A percentile compares a stretch with the other conserved stretches of the same genome.
Evolutionary conservation across 2,888 invertebrate species (phyloP).

Genomic region (Zaprionus bogoriensis): DNA sequence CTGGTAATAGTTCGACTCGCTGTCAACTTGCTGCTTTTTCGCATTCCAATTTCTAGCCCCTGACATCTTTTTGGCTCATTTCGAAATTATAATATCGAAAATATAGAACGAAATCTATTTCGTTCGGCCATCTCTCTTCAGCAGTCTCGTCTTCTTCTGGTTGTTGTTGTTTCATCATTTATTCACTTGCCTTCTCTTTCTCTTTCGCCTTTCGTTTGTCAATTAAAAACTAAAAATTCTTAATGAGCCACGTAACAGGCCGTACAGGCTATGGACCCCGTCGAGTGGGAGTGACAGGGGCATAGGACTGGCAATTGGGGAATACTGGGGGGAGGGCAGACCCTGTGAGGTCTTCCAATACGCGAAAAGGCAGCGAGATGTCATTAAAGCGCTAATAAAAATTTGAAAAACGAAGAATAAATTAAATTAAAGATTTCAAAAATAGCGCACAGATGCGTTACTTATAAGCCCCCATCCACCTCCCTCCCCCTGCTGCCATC

Average conservation of each 20-base stretch:
- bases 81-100: constrained; percentile 43
- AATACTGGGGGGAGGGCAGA: neutral
- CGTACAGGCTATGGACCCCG: constrained; percentile 25
- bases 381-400: constrained; percentile 70
- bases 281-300: neutral
- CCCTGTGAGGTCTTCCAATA: constrained; percentile 20
- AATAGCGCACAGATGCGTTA: constrained; percentile 42
- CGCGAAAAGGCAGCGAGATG: constrained; percentile 60
- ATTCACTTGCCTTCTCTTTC: constrained; percentile 36
- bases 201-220: constrained; percentile 53
- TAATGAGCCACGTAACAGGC: constrained; percentile 74
- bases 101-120: constrained; percentile 34
- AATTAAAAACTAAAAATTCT: constrained; percentile 72
- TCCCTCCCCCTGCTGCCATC: neutral
- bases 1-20: constrained; percentile 37
- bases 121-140: constrained; percentile 14
- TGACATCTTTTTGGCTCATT: constrained; percentile 61
- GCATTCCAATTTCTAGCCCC: constrained; percentile 60
- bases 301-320: neutral
- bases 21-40: constrained; percentile 53
- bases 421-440: constrained; percentile 54
- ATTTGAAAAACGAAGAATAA: constrained; percentile 45
- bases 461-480: constrained; percentile 19
- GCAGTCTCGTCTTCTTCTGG: neutral
- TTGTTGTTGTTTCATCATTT: constrained; percentile 18